phyloP scores from a whole-genome alignment of 1,140 invertebrate species.

The Copidosoma floridanum region DNA sequence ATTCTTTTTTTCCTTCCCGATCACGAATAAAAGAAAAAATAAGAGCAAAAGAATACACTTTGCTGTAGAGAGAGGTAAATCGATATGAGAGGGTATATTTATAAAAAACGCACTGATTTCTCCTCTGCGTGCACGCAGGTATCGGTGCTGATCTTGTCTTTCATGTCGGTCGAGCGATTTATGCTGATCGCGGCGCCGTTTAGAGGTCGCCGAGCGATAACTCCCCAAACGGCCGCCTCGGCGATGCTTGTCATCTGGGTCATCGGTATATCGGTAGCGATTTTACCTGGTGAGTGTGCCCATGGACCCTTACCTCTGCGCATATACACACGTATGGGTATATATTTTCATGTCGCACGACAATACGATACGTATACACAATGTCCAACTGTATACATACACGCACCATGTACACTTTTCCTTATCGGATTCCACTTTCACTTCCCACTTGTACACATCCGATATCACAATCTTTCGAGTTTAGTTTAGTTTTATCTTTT shows the following conservation, averaged over 20 bases:
- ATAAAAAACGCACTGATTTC: not conserved
- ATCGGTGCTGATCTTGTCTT: slow-evolving; percentile 72
- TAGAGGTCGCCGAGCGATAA: slow-evolving; percentile 60
- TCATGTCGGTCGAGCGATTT: slow-evolving; percentile 76
- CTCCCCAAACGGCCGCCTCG: slow-evolving; percentile 57
- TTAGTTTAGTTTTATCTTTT: too few species aligned
- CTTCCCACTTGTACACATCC: too few species aligned
- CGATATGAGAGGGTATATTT: too few species aligned
- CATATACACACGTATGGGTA: too few species aligned
- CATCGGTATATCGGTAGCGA: slow-evolving; percentile 62
- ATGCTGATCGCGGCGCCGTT: slow-evolving; percentile 70
- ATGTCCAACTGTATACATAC: not conserved
- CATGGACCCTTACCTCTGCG: too few species aligned
- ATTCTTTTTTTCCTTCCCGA: slow-evolving; percentile 5
- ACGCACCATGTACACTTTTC: too few species aligned
- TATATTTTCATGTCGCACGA: too few species aligned
- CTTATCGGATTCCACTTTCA: too few species aligned
- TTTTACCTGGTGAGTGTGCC: slow-evolving; percentile 66
- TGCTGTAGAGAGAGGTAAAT: not conserved
- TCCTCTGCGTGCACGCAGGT: slow-evolving; percentile 48
- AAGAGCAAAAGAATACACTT: not conserved
- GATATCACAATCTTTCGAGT: too few species aligned
- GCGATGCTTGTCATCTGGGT: slow-evolving; percentile 65
- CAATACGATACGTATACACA: not conserved
- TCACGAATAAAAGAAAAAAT: not conserved